Base-by-base conservation (phyloP, 2,797 vertebrate genomes). In the Microcaecilia unicolor region DNA sequence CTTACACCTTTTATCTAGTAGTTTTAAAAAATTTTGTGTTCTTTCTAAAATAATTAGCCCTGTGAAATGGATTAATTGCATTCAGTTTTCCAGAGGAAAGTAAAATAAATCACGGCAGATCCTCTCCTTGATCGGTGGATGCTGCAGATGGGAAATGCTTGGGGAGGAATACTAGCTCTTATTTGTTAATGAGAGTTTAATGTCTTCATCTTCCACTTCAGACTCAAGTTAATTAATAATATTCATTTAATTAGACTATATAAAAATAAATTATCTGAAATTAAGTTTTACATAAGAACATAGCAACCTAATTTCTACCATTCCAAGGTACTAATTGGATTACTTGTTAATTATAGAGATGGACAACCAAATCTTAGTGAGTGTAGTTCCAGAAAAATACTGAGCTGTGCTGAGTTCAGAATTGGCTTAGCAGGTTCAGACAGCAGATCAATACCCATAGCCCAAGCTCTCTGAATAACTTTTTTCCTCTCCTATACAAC, bases 161-260 rank as follows among this genome's bases (percentile, higher is more conserved):
- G 40, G 46, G 46, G 44, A 72, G 34, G 33, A 61, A 48, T 21
- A 10, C 43, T 43, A 60, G 27, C 37, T 50, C 3, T 31, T 60
- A 49, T 55, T 69, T 55, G 29, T 40, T 61, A 66, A 71, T 47
- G 62, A 67, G 56, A 57, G 54, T 52, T 72, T 70, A 66, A 67
- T 64, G 54, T 64, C 73, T 71, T 71, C 72, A 71, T 67, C 51
- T 62, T 68, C 52, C 44, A 45, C 40, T 23, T 41, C 43, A 55
- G 60, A 46, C 45, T 49, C 47, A 13, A 38, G 53, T 44, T 64
- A 67, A 75, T 72, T 80, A 74, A n/a, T n/a, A n/a, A 76, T 68
- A 78, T 57, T 74, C 51, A 57, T 61, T 64, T 54, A 55, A 63
- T 76, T 76, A 74, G 62, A 61, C 71, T 70, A 71, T 37, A 42